Conservation (phyloP, 2,888 invertebrate genomes). For the Plusia festucae region DNA sequence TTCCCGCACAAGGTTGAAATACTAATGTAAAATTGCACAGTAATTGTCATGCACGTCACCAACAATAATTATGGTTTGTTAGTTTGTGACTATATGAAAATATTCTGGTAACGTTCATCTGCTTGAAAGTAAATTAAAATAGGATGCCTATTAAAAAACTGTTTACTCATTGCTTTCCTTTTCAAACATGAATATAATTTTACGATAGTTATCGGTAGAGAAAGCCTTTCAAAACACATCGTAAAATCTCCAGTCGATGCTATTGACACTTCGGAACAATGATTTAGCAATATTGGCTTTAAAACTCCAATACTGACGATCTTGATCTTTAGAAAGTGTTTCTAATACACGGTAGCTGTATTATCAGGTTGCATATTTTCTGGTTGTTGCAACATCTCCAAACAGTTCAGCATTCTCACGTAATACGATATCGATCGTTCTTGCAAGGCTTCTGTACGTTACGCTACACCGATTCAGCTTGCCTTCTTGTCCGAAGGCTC, state of each 20-base stretch:
- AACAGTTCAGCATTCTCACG: constrained; percentile 69
- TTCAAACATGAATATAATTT: constrained; percentile 41
- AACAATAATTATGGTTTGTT: constrained; percentile 15
- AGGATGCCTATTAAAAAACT: constrained; percentile 38
- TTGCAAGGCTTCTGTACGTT: constrained; percentile 82
- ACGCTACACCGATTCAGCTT: constrained; percentile 72
- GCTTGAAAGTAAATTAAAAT: constrained; percentile 39
- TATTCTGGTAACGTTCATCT: constrained; percentile 18
- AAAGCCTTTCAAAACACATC: constrained; percentile 58
- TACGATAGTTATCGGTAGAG: constrained; percentile 53
- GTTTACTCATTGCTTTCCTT: constrained; percentile 60
- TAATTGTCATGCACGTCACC: constrained; percentile 20
- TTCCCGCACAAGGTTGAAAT: constrained; percentile 25
- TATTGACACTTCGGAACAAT: constrained; percentile 61
- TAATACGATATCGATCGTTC: constrained; percentile 81
- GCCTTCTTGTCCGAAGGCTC: constrained; percentile 69
- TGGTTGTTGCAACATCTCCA: constrained; percentile 54
- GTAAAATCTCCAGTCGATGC: constrained; percentile 44
- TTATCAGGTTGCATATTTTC: constrained; percentile 40
- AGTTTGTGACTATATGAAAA: neutral
- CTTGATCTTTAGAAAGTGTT: constrained; percentile 66
- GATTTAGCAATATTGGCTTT: constrained; percentile 63
- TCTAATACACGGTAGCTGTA: constrained; percentile 31
- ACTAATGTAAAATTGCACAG: constrained; percentile 14
- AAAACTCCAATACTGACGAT: constrained; percentile 55